Conservation (phyloP, 2,888 invertebrate genomes). For the Heliothis peltigera region DNA sequence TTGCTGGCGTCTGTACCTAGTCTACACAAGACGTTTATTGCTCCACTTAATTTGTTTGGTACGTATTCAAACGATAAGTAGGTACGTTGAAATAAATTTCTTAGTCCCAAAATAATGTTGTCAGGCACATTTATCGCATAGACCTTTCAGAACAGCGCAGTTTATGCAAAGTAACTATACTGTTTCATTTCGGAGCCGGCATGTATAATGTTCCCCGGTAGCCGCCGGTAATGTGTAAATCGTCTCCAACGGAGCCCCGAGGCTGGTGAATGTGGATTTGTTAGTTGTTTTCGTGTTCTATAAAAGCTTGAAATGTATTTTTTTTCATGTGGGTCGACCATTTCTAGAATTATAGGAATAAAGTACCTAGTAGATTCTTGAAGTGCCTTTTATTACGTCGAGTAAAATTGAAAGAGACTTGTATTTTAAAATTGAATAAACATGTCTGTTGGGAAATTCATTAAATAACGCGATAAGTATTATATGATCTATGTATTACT, state of each 20-base stretch:
- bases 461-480: too few relatives aligned
- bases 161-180: slow-evolving; percentile 43
- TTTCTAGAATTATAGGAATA: slow-evolving; percentile 30
- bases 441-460: too few relatives aligned
- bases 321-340: slow-evolving; percentile 34
- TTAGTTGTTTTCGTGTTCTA: slow-evolving; percentile 42
- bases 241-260: slow-evolving; percentile 32
- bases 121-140: slow-evolving; percentile 15
- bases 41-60: slow-evolving; percentile 12
- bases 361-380: slow-evolving; percentile 27
- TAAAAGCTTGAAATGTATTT: slow-evolving; percentile 46
- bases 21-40: slow-evolving; percentile 30
- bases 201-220: slow-evolving; percentile 45
- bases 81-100: slow-evolving; percentile 2
- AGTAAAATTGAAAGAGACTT: too few relatives aligned
- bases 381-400: slow-evolving; percentile 22
- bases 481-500: too few relatives aligned
- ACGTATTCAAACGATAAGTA: slow-evolving; percentile 18
- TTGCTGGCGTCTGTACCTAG: too few relatives aligned
- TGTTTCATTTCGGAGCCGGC: slow-evolving; percentile 35
- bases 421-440: background rate
- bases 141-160: slow-evolving; percentile 8
- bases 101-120: slow-evolving; percentile 24
- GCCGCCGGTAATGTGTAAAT: slow-evolving; percentile 50
- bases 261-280: slow-evolving; percentile 30